A percentile compares a stretch with the other conserved stretches of the same genome.
Conservation (phyloP, 2,113 vertebrate genomes). For the Eudyptes chrysolophus region DNA sequence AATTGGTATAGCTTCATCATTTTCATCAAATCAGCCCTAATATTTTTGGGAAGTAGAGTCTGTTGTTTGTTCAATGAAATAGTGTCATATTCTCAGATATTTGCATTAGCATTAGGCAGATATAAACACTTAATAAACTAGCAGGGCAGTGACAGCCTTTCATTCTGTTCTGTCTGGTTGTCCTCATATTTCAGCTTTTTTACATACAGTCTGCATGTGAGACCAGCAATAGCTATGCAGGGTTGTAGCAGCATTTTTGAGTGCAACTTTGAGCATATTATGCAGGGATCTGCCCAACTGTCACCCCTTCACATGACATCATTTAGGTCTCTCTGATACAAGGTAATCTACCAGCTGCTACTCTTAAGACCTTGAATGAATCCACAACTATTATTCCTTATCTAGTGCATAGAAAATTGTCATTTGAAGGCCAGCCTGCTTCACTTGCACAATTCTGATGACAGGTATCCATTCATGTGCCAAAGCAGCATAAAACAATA, state of each 20-base stretch:
- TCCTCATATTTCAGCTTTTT: not conserved
- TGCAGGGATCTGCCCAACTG: fast-evolving
- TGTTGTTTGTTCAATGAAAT: not conserved
- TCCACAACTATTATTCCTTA: not conserved
- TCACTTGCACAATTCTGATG: not conserved
- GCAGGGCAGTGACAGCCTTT: not conserved
- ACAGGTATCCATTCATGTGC: not conserved
- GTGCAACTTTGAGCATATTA: not conserved
- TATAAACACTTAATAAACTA: not conserved
- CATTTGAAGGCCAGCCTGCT: not conserved
- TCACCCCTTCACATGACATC: not conserved
- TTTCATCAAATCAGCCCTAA: not conserved
- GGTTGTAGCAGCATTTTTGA: not conserved
- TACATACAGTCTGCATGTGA: not conserved
- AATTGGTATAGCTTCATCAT: not conserved
- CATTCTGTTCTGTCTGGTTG: not conserved
- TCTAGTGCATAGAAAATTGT: not conserved
- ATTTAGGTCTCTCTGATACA: not conserved
- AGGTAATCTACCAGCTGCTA: not conserved
- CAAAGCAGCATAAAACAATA: not conserved
- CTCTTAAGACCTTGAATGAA: not conserved
- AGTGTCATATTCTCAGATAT: not conserved
- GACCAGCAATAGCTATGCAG: not conserved
- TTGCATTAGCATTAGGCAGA: not conserved
- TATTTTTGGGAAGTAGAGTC: not conserved